Percentiles rank a stretch among this genome's conserved stretches.
Evolutionary conservation across 2,113 vertebrate species (phyloP).

Genomic region (Smithornis capensis): DNA sequence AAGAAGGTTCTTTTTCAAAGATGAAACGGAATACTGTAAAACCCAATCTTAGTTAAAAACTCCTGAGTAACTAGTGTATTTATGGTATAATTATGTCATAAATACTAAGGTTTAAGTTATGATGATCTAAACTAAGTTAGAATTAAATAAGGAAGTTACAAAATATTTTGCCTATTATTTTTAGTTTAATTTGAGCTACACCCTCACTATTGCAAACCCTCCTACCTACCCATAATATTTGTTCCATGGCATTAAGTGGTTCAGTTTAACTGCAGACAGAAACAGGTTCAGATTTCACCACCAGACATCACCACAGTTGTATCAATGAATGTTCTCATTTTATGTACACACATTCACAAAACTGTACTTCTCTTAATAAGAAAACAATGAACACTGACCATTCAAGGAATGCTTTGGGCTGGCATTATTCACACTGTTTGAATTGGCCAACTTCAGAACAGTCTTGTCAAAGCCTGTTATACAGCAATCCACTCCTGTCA

Average conservation of each 20-base stretch:
- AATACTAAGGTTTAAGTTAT: background rate
- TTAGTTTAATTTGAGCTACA: background rate
- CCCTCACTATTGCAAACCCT: background rate
- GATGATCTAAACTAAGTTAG: background rate
- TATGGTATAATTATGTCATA: background rate
- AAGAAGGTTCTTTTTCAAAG: background rate
- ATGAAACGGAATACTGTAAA: background rate
- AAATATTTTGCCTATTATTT: background rate
- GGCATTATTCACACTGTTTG: conserved; percentile 76
- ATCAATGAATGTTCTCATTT: background rate
- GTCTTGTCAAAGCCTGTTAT: conserved; percentile 85
- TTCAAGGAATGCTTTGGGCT: conserved; percentile 93
- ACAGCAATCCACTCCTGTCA: conserved; percentile 91
- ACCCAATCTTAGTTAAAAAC: background rate
- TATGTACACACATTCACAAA: background rate
- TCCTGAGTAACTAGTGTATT: background rate
- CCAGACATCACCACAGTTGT: rapidly evolving
- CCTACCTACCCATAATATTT: background rate
- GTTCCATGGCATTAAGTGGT: background rate
- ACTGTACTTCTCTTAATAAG: background rate
- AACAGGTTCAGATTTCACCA: background rate
- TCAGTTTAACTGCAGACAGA: background rate
- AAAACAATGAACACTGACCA: conserved; percentile 71
- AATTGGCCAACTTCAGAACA: conserved; percentile 83
- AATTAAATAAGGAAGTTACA: background rate